phyloP scores from a whole-genome alignment of 2,113 vertebrate genomes.

The Charadrius vociferus region DNA sequence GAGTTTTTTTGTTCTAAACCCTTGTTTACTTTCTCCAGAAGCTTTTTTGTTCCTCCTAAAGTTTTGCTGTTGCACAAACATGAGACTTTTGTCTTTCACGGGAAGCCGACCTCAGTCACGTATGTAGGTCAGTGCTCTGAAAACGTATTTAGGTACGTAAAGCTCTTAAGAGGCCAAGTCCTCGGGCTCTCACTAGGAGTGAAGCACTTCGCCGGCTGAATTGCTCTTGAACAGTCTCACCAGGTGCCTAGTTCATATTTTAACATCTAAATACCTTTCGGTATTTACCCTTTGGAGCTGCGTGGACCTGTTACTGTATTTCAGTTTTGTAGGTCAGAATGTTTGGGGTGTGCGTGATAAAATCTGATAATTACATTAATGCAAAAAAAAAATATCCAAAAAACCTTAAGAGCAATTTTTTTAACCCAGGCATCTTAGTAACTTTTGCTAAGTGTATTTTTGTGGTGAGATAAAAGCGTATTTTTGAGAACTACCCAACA shows the following conservation, averaged over 20 bases:
- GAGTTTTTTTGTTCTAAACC: not conserved
- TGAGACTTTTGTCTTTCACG: not conserved
- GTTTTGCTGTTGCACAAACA: not conserved
- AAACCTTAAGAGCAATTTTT: not conserved
- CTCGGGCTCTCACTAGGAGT: fast-evolving
- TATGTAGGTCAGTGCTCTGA: not conserved
- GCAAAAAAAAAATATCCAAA: not conserved
- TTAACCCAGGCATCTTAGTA: not conserved
- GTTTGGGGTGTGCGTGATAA: not conserved
- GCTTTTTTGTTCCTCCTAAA: not conserved
- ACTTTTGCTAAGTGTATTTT: not conserved
- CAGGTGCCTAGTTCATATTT: not conserved
- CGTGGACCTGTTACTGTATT: fast-evolving
- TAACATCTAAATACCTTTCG: not conserved
- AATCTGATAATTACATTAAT: not conserved
- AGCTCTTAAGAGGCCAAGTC: fast-evolving
- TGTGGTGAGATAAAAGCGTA: conserved; percentile 39
- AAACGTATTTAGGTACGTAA: not conserved
- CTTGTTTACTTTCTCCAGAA: not conserved
- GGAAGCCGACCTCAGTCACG: not conserved
- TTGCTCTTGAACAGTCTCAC: not conserved
- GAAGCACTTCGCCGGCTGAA: not conserved
- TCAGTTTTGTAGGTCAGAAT: not conserved
- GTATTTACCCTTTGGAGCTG: not conserved
- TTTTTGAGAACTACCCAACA: not conserved